Base-by-base conservation (phyloP, 2,113 vertebrate species). In the Gasterosteus nipponicus region DNA sequence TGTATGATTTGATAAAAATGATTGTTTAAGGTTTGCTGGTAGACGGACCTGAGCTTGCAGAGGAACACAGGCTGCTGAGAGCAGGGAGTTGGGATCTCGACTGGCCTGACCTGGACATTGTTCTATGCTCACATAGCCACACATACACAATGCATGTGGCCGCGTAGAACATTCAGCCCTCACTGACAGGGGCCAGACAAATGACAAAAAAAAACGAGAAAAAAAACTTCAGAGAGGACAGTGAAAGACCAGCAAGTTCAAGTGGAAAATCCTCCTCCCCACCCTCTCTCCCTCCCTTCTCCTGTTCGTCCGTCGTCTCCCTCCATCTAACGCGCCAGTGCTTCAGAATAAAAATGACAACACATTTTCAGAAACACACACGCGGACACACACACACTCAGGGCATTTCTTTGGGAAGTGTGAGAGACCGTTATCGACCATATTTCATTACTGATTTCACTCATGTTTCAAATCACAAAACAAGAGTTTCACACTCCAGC, bases 381-480 rank as follows among this genome's bases (percentile, higher is more conserved):
- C 73, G 51, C 74, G 35, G 1, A 78, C 8, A 78, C 69, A 68
- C 51, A 83, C 86, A 85, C 86, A 80, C 86, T 85, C 86, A 81
- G 59, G 81, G 75, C 81, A 79, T 86, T 88, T 91, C 85, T 76
- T 82, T 80, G 87, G 90, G 91, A 93, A 92, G 92, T 91, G 91
- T 91, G 93, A 89, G 88, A 87, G 89, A 87, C 91, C 61, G 88
- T 92, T 95, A 95, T 94, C 87, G 93, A 94, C 94, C 94, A 90
- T 92, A 92, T 94, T 95, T 94, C 94, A 93, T 95, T 93, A 93
- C 94, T 93, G 95, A 94, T 92, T 94, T 96, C 93, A 95, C 94
- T 96, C 94, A 93, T 94, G 95, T 95, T 94, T 95, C 94, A 95
- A 94, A 95, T 94, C 93, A 93, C 94, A 95, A 95, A 96, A 94